phyloP scores from a whole-genome alignment of 2,888 invertebrate genomes.

The Drosophila eohydei region DNA sequence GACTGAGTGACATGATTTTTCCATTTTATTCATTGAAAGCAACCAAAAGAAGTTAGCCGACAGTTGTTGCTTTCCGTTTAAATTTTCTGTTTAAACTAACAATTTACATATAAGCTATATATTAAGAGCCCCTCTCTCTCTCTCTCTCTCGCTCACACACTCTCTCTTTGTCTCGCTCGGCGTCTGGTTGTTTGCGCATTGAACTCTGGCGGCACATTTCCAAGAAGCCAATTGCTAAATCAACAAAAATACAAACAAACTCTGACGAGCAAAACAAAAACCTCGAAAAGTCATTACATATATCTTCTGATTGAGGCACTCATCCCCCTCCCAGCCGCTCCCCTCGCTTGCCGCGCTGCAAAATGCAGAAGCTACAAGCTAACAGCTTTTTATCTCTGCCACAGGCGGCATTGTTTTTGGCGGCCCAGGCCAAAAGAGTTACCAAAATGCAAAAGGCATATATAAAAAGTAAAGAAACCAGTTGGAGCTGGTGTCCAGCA shows the following conservation, averaged over 20 bases:
- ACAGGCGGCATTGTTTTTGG: constrained; percentile 74
- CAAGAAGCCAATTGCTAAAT: constrained; percentile 76
- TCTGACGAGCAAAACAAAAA: constrained; percentile 70
- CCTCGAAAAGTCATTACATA: constrained; percentile 76
- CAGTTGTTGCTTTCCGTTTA: constrained; percentile 27
- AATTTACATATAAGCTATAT: constrained; percentile 59
- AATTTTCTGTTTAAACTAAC: constrained; percentile 55
- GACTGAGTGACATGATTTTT: constrained; percentile 68
- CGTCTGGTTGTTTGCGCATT: constrained; percentile 53
- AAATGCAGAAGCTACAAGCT: constrained; percentile 83
- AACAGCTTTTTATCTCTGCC: constrained; percentile 82
- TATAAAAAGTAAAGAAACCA: constrained; percentile 46
- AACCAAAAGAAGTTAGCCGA: constrained; percentile 27
- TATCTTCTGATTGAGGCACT: constrained; percentile 62
- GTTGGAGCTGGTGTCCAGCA: constrained; percentile 46
- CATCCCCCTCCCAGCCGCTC: not conserved
- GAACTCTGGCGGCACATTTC: constrained; percentile 68
- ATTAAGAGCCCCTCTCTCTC: constrained; percentile 2
- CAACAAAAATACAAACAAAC: constrained; percentile 67
- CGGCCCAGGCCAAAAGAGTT: constrained; percentile 55
- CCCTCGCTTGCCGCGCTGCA: constrained; percentile 34
- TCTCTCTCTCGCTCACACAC: constrained; percentile 2
- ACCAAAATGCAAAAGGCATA: constrained; percentile 33
- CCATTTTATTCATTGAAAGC: constrained; percentile 74
- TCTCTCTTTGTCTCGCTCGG: not conserved